These are phyloP conservation scores for Ommatoiulus sabulosus DNA, from an alignment of 2,888 invertebrate genomes.

Conservation along the genomic window DNA sequence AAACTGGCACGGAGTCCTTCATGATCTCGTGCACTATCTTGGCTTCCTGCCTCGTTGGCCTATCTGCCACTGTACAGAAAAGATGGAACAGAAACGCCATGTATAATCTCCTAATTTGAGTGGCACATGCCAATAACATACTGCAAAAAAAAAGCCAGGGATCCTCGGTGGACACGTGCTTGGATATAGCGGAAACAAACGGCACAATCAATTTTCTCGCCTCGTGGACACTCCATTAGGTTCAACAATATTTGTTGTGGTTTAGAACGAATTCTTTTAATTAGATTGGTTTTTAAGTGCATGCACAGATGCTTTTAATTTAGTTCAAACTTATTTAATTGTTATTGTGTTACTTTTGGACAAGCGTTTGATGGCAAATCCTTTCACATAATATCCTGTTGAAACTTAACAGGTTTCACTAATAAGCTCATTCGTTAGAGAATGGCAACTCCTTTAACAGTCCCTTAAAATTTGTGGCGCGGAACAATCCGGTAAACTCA, in stretches of 20 bases:
- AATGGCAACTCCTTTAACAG: neutral
- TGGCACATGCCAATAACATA: neutral
- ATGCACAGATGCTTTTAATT: conserved; percentile 22
- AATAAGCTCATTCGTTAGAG: neutral
- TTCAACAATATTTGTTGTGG: neutral
- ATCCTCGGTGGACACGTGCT: conserved; percentile 9
- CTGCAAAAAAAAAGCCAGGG: conserved; percentile 29
- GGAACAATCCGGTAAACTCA: neutral
- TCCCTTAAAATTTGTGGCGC: neutral
- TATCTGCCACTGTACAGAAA: conserved; percentile 49
- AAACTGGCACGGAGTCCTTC: conserved; percentile 42
- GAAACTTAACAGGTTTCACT: neutral
- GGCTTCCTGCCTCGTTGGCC: conserved; percentile 49
- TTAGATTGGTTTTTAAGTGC: neutral
- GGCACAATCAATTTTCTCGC: neutral
- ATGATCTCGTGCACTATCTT: conserved; percentile 52
- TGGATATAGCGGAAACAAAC: neutral
- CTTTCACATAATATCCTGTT: neutral
- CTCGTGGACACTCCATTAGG: neutral
- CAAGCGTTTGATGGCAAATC: neutral
- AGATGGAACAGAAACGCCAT: conserved; percentile 39
- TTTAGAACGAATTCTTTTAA: neutral
- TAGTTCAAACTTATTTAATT: neutral
- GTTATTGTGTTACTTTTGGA: neutral
- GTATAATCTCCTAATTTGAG: conserved; percentile 8